phyloP scores from a whole-genome alignment of 2,888 invertebrate species.

The Stenoptilia bipunctidactyla region DNA sequence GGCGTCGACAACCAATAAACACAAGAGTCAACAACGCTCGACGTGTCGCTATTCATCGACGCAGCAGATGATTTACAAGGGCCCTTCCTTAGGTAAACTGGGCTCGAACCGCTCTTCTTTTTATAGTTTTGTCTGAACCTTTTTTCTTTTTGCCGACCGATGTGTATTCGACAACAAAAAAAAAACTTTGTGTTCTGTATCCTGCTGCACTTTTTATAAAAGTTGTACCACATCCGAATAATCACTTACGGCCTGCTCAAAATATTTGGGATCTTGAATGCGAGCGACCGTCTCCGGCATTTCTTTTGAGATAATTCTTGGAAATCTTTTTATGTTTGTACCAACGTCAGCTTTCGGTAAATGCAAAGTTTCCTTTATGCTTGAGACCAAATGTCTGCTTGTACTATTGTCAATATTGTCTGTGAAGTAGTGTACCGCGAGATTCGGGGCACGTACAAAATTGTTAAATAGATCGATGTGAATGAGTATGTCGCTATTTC shows the following conservation, averaged over 20 bases:
- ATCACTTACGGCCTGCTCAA: conserved; percentile 64
- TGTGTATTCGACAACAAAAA: conserved; percentile 47
- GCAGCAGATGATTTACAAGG: conserved; percentile 68
- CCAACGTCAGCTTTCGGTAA: conserved; percentile 23
- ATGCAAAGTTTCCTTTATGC: conserved; percentile 16
- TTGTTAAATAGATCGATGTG: conserved; percentile 54
- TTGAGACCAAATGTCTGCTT: conserved; percentile 28
- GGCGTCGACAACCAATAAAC: conserved; percentile 62
- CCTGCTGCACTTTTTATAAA: conserved; percentile 64
- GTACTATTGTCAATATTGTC: conserved; percentile 4
- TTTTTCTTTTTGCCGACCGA: conserved; percentile 62
- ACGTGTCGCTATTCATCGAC: conserved; percentile 56
- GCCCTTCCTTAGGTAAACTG: conserved; percentile 68
- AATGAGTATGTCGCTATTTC: conserved; percentile 57
- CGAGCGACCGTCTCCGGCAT: conserved; percentile 38
- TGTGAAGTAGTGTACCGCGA: background rate
- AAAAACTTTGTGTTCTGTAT: conserved; percentile 61
- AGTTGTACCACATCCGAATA: conserved; percentile 69
- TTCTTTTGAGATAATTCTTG: conserved; percentile 52
- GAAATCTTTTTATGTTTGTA: conserved; percentile 38
- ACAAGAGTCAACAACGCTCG: conserved; percentile 61
- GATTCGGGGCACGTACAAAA: conserved; percentile 18
- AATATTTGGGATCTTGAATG: conserved; percentile 65
- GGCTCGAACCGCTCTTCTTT: conserved; percentile 61
- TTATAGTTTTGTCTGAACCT: conserved; percentile 61